phyloP scores from a whole-genome alignment of 2,113 vertebrate species.

The Lycaon pictus region DNA sequence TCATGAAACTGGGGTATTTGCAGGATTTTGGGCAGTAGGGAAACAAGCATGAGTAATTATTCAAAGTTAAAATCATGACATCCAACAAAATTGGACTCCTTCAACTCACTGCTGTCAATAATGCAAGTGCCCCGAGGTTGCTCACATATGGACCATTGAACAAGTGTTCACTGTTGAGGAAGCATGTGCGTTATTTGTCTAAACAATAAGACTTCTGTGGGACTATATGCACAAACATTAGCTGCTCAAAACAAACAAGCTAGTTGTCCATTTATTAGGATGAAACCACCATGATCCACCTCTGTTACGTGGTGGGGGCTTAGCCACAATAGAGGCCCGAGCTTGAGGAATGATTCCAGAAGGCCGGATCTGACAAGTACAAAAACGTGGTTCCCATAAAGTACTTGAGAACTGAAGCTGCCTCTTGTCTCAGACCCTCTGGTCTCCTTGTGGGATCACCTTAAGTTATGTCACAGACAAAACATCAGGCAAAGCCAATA shows the following conservation, averaged over 20 bases:
- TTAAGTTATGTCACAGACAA: not conserved
- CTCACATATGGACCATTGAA: not conserved
- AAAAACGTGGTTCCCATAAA: not conserved
- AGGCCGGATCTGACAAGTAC: not conserved
- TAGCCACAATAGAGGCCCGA: not conserved
- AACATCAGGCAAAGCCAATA: not conserved
- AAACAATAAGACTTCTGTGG: not conserved
- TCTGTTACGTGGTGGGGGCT: not conserved
- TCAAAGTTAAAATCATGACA: not conserved
- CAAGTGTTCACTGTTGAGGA: not conserved
- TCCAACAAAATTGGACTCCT: not conserved
- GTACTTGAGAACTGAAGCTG: too few relatives aligned
- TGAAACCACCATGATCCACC: not conserved
- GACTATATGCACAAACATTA: not conserved
- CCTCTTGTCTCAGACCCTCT: not conserved
- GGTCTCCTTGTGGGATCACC: not conserved
- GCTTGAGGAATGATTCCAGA: not conserved
- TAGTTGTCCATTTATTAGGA: not conserved
- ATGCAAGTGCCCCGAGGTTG: not conserved
- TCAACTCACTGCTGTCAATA: not conserved
- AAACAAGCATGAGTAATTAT: conserved; percentile 26
- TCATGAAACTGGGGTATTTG: not conserved
- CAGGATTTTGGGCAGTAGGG: not conserved
- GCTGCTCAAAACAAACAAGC: not conserved
- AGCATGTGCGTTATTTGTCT: not conserved